Percentiles rank a stretch among this genome's conserved stretches.
These are phyloP conservation scores for silkworm (Bombyx mori) DNA, from an alignment of 1,140 invertebrate genomes.

Conservation along the genomic window ASM3026992v2 NC_085129.1:12301501-12302000, in stretches of 20 bases:
- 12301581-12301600: slow-evolving; percentile 73
- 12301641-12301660: slow-evolving; percentile 69
- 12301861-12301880: slow-evolving; percentile 59
- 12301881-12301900: slow-evolving; percentile 32
- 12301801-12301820: slow-evolving; percentile 62
- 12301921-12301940: too few relatives aligned
- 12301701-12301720: slow-evolving; percentile 87
- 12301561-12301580: slow-evolving; percentile 77
- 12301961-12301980: too few relatives aligned
- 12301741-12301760: slow-evolving; percentile 77
- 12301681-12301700: slow-evolving; percentile 89
- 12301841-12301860: slow-evolving; percentile 54
- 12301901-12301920: background rate
- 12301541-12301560: slow-evolving; percentile 72
- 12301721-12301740: slow-evolving; percentile 88
- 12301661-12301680: slow-evolving; percentile 88
- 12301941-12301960: too few relatives aligned
- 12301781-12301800: slow-evolving; percentile 57
- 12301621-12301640: slow-evolving; percentile 79
- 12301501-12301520: slow-evolving; percentile 51
- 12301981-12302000: too few relatives aligned
- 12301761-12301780: slow-evolving; percentile 63
- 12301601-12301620: slow-evolving; percentile 76
- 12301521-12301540: slow-evolving; percentile 52
- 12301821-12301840: slow-evolving; percentile 48